phyloP scores from a whole-genome alignment of 2,797 vertebrate genomes.

The Neosilurus hyrtlii region DNA sequence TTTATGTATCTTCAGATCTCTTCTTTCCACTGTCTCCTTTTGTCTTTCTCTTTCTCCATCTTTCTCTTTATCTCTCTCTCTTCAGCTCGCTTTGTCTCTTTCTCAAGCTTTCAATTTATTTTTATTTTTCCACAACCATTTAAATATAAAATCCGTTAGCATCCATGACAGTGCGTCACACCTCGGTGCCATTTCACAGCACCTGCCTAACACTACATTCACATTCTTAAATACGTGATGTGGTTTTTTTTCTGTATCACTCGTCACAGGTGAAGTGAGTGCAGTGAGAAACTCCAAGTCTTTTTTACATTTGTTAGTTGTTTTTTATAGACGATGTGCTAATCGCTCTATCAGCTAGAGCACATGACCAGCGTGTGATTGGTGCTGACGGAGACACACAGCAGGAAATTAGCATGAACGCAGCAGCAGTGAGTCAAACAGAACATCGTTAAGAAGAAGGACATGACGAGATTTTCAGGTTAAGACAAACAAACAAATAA shows the following conservation, averaged over 20 bases:
- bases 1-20: neutral
- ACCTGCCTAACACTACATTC: neutral
- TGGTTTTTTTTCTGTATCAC: neutral
- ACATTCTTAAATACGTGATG: neutral
- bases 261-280: neutral
- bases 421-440: neutral
- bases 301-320: neutral
- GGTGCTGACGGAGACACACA: neutral
- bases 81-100: no score
- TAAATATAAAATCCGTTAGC: neutral
- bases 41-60: neutral
- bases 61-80: no score
- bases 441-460: neutral
- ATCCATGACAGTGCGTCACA: neutral
- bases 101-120: no score
- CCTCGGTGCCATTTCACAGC: neutral
- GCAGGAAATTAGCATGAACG: neutral
- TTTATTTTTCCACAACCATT: no score
- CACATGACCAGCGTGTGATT: neutral
- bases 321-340: neutral
- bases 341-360: neutral
- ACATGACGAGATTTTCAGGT: neutral
- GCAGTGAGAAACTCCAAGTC: neutral
- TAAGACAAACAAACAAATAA: neutral
- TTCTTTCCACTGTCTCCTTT: neutral